Evolutionary conservation across 2,797 vertebrate genomes (phyloP), one percentile per base, ranked within the genome.

Genomic region (Jordanella pulchra): DNA sequence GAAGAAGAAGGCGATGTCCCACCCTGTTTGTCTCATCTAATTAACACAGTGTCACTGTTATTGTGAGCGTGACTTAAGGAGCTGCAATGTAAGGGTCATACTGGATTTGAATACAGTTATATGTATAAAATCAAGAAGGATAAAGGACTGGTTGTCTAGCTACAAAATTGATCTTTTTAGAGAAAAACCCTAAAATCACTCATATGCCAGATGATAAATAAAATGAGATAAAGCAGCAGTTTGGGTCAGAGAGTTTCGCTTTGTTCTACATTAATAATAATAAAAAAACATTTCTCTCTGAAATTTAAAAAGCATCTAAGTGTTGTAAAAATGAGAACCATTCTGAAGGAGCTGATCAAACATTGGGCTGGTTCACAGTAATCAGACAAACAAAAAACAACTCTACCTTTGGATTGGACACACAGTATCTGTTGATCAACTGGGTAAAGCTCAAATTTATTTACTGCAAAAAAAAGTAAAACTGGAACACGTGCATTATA

Each of bases 21-120:
- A 86, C 80, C 67, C 73, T 70, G 85, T 84, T 80, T 85, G 82
- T 47, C 56, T 86, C 80, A 83, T 78, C 84, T 88, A 86, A 92
- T 91, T 90, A 91, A 89, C 82, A 77, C 78, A 27, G 68, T 66
- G 69, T 48, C 67, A 28, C 69, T 44, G 84, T 85, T 84, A 42
- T 13, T 42, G 60, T 14, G 79, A 79, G 65, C 72, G 75, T 30
- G 68, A 18, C 76, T 77, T 78, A 68, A 80, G 81, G 78, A 75
- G 79, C 77, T 77, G 76, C 79, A 67, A 51, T 42, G 68, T 66
- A 77, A 79, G 23, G 60, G 81, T 71, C 72, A 28, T 66, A n/a
- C 61, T 32, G 45, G 58, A 81, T 60, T 30, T 67, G 1, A 39
- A 39, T 39, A n/a, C n/a, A n/a, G n/a, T n/a, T n/a, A n/a, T n/a